Base-by-base conservation (phyloP, 2,113 vertebrate species). In the Tragelaphus scriptus region DNA sequence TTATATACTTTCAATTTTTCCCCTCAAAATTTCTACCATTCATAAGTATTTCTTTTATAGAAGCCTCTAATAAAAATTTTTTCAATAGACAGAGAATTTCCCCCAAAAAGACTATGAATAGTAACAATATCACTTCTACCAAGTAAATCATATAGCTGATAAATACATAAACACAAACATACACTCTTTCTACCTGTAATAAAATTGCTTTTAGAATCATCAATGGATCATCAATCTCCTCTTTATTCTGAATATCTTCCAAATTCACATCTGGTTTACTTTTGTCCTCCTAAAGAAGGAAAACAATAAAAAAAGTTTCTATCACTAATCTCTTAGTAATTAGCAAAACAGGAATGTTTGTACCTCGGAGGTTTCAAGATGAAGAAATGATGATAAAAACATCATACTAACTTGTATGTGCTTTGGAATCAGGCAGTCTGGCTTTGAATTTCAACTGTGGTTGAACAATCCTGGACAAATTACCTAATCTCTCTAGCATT, bases 201-300 rank as follows among this genome's bases (percentile, higher is more conserved):
- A 99, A 99, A 87, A 99, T 98, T 68, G 98, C 95, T 96, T 98
- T 99, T 2, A 99, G 92, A 26, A 99, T 95, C 65, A 97, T 98
- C 94, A 99, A n/a, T 1, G 99, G 99, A 94, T 99, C 98, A 3
- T 99, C 99, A 15, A 85, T 91, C 53, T 99, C 99, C 65, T 98
- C 87, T 51, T 94, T 92, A 95, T 98, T 98, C 79, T 99, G 98
- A 55, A 61, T 91, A 51, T 94, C 90, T 97, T 98, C 97, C 80
- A 93, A 90, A 91, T 98, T 90, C 94, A 98, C 95, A 88, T 96
- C 97, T 95, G 98, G 96, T 95, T 99, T 98, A 59, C 81, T 92
- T 63, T 99, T 99, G 30, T 99, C 99, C 75, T 99, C 99, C 99
- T 99, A 94, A 63, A 63, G 65, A 59, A 96, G 87, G 23, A 97